Evolutionary conservation across 2,797 vertebrate species (phyloP).

Genomic region (Calcarius lapponicus): DNA sequence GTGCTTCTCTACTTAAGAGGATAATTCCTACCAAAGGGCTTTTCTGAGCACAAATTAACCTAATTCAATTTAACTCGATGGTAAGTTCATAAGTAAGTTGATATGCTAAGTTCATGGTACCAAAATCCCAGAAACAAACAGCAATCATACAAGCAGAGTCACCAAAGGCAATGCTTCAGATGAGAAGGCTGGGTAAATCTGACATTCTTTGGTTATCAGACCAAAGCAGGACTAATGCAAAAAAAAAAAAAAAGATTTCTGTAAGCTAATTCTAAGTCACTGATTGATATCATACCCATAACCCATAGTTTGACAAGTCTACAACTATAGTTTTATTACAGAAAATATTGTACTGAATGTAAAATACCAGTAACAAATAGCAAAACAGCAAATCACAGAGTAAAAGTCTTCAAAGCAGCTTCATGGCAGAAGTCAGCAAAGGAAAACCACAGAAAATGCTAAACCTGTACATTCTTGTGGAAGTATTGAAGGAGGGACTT

Average conservation of each 20-base stretch:
- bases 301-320: not conserved
- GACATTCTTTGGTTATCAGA: not conserved
- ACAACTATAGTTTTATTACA: not conserved
- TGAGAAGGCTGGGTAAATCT: not conserved
- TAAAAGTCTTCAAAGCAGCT: not conserved
- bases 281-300: not conserved
- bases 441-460: not conserved
- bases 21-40: not conserved
- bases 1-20: not conserved
- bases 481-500: not conserved
- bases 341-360: not conserved
- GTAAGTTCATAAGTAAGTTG: not conserved
- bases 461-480: not conserved
- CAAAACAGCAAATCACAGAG: not conserved
- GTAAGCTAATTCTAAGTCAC: not conserved
- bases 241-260: not conserved
- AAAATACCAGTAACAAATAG: not conserved
- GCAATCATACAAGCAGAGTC: not conserved
- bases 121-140: not conserved
- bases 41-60: not conserved
- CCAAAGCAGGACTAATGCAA: not conserved
- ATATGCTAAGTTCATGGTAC: not conserved
- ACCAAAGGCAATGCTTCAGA: not conserved
- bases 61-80: not conserved
- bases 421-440: not conserved